These are phyloP conservation scores for Psephotus haematonotus DNA, from an alignment of 2,113 vertebrate genomes.

Conservation along the genomic window DNA sequence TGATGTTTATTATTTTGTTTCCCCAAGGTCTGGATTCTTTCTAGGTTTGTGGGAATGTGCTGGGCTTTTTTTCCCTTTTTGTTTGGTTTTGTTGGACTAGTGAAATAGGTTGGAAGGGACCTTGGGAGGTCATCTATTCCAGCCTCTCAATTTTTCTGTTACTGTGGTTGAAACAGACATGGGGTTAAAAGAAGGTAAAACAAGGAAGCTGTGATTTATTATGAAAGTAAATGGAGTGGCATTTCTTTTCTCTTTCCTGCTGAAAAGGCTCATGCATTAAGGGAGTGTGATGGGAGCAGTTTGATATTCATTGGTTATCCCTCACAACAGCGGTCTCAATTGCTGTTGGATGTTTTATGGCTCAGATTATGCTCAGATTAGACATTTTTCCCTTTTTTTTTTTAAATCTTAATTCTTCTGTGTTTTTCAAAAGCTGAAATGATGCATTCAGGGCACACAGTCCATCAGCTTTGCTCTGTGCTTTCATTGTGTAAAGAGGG, in stretches of 20 bases:
- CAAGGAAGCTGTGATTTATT: constrained; percentile 1
- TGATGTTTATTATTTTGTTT: too few species aligned
- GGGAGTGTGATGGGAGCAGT: neutral
- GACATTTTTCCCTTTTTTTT: neutral
- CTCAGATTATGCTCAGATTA: constrained; percentile 28
- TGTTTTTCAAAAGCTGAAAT: constrained; percentile 26
- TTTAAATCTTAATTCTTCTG: neutral
- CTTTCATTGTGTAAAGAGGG: constrained; percentile 4
- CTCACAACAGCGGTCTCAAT: neutral
- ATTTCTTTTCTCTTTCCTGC: neutral
- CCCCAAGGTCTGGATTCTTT: neutral
- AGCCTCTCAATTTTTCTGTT: neutral
- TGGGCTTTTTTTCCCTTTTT: neutral
- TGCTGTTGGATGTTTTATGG: neutral
- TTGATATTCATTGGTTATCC: neutral
- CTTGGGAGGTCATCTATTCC: neutral
- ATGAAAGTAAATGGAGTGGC: neutral
- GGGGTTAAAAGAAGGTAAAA: neutral
- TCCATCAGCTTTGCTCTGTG: neutral
- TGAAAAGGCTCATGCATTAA: neutral
- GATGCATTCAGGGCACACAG: constrained; percentile 29
- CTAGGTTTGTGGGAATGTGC: neutral
- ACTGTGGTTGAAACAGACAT: neutral
- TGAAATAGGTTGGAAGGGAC: neutral
- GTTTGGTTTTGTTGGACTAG: neutral